These are phyloP conservation scores for Conomelus anceps DNA, from an alignment of 2,888 invertebrate genomes.

Conservation along the genomic window DNA sequence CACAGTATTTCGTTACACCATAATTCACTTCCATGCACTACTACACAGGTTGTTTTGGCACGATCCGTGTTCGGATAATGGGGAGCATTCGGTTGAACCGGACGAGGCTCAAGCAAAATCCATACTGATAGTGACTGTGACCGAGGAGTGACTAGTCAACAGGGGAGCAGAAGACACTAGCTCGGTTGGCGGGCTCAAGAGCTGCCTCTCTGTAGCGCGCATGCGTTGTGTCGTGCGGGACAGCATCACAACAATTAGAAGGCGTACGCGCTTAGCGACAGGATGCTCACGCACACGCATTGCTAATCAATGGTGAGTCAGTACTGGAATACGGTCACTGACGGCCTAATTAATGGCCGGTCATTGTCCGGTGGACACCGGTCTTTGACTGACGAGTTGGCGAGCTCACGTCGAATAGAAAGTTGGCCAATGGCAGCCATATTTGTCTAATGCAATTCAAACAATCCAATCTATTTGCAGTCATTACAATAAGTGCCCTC, in stretches of 20 bases:
- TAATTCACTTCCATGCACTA: background rate
- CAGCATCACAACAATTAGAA: background rate
- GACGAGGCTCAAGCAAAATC: slow-evolving; percentile 9
- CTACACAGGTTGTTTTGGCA: too few relatives aligned
- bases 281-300: background rate
- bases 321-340: background rate
- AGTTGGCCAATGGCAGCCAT: too few relatives aligned
- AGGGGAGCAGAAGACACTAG: background rate
- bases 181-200: background rate
- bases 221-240: background rate
- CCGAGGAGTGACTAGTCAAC: background rate
- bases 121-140: slow-evolving; percentile 1
- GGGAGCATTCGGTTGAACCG: background rate
- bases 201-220: background rate
- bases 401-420: too few relatives aligned
- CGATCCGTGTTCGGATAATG: background rate
- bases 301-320: background rate
- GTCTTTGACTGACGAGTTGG: too few relatives aligned
- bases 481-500: too few relatives aligned
- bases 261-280: background rate
- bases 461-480: too few relatives aligned
- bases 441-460: too few relatives aligned
- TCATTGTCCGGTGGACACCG: background rate
- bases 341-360: background rate
- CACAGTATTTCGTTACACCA: background rate